Conservation (phyloP, 2,113 vertebrate species). For the Xenus cinereus region DNA sequence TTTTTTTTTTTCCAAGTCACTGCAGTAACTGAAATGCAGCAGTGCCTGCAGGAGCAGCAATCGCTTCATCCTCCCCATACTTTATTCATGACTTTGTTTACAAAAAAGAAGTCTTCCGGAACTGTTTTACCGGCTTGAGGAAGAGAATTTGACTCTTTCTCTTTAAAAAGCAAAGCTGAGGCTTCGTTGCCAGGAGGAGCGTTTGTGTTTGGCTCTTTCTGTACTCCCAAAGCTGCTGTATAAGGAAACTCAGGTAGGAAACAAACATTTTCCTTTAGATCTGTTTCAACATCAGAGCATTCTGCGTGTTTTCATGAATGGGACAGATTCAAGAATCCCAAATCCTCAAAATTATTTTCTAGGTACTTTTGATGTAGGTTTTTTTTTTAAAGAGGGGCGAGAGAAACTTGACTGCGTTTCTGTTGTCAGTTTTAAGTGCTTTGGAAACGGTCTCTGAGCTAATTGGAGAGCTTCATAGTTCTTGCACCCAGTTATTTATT, state of each 20-base stretch:
- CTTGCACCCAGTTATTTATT: background rate
- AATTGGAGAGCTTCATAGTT: background rate
- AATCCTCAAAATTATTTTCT: background rate
- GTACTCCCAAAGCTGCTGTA: background rate
- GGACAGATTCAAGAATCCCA: background rate
- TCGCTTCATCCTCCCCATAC: background rate
- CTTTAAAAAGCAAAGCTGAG: conserved; percentile 58
- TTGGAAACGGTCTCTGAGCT: background rate
- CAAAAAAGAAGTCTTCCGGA: background rate
- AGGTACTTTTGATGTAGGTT: background rate
- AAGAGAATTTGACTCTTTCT: conserved; percentile 12
- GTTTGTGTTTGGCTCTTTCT: background rate
- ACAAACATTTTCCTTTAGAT: background rate
- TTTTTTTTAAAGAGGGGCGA: background rate
- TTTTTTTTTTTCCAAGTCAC: background rate
- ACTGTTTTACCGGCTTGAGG: background rate
- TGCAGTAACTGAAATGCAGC: background rate
- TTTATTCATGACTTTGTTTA: background rate
- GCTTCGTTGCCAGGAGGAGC: conserved; percentile 44
- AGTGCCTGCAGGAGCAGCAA: background rate
- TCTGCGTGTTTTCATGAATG: background rate
- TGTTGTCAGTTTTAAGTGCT: background rate
- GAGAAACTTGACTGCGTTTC: background rate
- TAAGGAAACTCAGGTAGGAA: background rate
- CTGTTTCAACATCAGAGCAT: background rate